Evolutionary conservation across 1,140 invertebrate genomes (phyloP), one percentile per base, ranked within the genome.

Genomic region (Neelides sp.): DNA sequence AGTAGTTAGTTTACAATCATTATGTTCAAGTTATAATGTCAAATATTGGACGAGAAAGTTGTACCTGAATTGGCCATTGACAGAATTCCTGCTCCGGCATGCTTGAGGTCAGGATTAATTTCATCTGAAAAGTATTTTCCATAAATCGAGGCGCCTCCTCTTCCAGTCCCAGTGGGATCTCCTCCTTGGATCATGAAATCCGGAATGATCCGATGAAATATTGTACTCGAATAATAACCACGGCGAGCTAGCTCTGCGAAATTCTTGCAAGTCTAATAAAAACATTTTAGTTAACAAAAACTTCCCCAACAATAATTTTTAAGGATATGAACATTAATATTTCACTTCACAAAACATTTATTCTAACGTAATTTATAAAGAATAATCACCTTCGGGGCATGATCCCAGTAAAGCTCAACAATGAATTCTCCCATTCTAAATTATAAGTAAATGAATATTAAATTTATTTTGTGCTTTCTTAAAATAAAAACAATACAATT

Each of bases 381-480:
- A n/a, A n/a, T n/a, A n/a, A n/a, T n/a, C n/a, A n/a, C n/a, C n/a
- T 82, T 80, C 20, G 93, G 92, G 7, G 92, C 82, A 69, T 98
- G 92, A 69, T 94, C 91, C 94, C 93, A 98, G 64, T 98, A 98
- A 37, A 98, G 71, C 68, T 98, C 93, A 34, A 97, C 69, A 0
- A 79, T 75, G 24, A 98, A 73, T 64, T 85, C 82, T 1, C 94
- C 93, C 89, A 97, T 95, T 28, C 92, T 97, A 64, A 27, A 62
- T 75, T 71, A 59, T 62, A 56, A 63, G 50, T 62, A 52, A 49
- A 58, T 50, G 48, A 32, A 34, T 34, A 43, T 1, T 23, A n/a
- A 2, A 37, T 54, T 39, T 28, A 41, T 52, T 43, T 17, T 27
- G 13, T 15, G 39, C 41, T 48, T 30, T 30, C 34, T 7, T 28